Percentiles rank a stretch among this genome's conserved stretches.
phyloP scores from a whole-genome alignment of 2,888 invertebrate genomes.

The Aphrophora alni region DNA sequence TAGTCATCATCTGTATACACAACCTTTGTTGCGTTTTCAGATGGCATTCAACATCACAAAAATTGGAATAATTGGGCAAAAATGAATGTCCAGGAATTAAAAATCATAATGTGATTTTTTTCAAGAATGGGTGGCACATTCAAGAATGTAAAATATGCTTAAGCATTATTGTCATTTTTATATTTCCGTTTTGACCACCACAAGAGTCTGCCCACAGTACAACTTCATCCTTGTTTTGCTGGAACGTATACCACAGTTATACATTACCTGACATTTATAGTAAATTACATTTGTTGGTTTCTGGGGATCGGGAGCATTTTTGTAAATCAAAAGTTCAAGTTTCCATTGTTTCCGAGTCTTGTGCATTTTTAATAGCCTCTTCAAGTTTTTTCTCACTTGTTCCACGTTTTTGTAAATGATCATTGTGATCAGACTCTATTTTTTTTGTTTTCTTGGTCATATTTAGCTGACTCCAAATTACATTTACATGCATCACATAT shows the following conservation, averaged over 20 bases:
- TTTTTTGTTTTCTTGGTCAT: too few relatives aligned
- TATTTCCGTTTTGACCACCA: neutral
- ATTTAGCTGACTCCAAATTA: too few relatives aligned
- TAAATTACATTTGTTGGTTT: conserved; percentile 1
- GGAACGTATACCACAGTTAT: neutral
- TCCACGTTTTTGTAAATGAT: too few relatives aligned
- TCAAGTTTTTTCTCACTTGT: too few relatives aligned
- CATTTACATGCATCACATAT: too few relatives aligned
- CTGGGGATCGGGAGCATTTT: neutral
- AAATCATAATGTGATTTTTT: conserved; percentile 4
- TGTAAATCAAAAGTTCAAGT: too few relatives aligned
- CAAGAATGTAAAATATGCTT: neutral
- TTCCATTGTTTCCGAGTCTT: too few relatives aligned
- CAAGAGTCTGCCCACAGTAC: conserved; percentile 9
- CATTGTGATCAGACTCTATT: too few relatives aligned
- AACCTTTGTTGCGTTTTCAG: neutral
- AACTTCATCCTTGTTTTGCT: conserved; percentile 23
- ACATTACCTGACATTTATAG: conserved; percentile 7
- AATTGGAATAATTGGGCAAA: neutral
- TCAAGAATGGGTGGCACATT: neutral
- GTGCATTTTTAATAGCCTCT: too few relatives aligned
- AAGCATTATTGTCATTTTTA: neutral
- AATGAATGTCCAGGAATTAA: neutral
- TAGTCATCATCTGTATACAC: neutral
- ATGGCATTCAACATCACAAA: conserved; percentile 10